These are phyloP conservation scores for Lemur catta DNA, from an alignment of 2,797 vertebrate species.

Conservation along the genomic window DNA sequence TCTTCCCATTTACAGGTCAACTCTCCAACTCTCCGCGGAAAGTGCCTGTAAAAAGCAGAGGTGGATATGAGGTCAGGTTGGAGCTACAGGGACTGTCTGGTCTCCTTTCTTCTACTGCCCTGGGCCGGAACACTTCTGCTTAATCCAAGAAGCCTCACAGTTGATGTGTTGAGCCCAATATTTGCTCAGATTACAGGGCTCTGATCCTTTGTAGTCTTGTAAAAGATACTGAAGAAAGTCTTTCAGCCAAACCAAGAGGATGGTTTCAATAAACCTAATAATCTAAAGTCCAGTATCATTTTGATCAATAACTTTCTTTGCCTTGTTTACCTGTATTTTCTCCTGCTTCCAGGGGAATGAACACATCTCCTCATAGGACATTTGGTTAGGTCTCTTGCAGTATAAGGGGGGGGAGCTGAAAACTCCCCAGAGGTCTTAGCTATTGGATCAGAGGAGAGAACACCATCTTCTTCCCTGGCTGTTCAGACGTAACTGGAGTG, in stretches of 20 bases:
- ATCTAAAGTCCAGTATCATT: conserved; percentile 1
- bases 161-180: not conserved
- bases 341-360: not conserved
- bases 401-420: not conserved
- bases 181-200: conserved; percentile 1
- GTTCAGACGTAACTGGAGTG: not conserved
- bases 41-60: conserved; percentile 47
- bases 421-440: not conserved
- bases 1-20: not conserved
- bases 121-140: not conserved
- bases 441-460: not conserved
- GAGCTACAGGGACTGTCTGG: not conserved
- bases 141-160: not conserved
- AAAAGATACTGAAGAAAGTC: not conserved
- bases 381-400: not conserved
- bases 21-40: conserved; percentile 21
- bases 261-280: conserved; percentile 42
- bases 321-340: conserved; percentile 8
- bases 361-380: not conserved
- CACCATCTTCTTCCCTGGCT: not conserved
- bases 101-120: not conserved
- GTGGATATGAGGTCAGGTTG: not conserved
- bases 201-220: not conserved
- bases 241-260: conserved; percentile 19
- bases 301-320: conserved; percentile 22